These are phyloP conservation scores for Trichopria drosophilae DNA, from an alignment of 2,888 invertebrate species.

Conservation along the genomic window DNA sequence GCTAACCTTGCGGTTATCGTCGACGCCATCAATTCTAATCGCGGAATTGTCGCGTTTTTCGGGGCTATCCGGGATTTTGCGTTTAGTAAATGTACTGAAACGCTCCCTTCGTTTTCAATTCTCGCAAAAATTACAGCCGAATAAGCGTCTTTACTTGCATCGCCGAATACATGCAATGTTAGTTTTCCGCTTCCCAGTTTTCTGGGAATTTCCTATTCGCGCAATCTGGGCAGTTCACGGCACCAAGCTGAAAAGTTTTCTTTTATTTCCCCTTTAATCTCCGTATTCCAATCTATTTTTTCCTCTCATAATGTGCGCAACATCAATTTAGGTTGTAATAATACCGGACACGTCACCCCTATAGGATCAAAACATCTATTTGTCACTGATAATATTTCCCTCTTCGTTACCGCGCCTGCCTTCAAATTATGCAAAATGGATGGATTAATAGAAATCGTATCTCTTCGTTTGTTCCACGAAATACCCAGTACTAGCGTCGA, in stretches of 20 bases:
- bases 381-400: constrained; percentile 18
- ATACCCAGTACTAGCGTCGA: constrained; percentile 7
- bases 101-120: constrained; percentile 3
- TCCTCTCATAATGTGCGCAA: constrained; percentile 2
- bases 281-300: constrained; percentile 19
- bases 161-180: constrained; percentile 38
- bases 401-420: constrained; percentile 3
- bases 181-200: constrained; percentile 9
- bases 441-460: constrained; percentile 23
- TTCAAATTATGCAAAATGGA: background rate
- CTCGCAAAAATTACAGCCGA: constrained; percentile 29
- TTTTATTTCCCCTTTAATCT: background rate
- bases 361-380: constrained; percentile 18
- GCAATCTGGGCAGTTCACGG: constrained; percentile 24
- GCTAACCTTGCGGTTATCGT: constrained; percentile 38
- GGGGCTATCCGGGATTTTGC: constrained; percentile 45
- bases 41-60: constrained; percentile 41
- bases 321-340: constrained; percentile 3
- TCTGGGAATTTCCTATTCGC: constrained; percentile 26
- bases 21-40: constrained; percentile 44
- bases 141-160: constrained; percentile 39
- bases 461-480: constrained; percentile 15
- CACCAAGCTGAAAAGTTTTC: constrained; percentile 24
- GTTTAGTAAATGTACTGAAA: constrained; percentile 25
- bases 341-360: constrained; percentile 7